A percentile compares a stretch with the other conserved stretches of the same genome.
phyloP scores from a whole-genome alignment of 2,888 invertebrate genomes.

The Parnassius apollo region DNA sequence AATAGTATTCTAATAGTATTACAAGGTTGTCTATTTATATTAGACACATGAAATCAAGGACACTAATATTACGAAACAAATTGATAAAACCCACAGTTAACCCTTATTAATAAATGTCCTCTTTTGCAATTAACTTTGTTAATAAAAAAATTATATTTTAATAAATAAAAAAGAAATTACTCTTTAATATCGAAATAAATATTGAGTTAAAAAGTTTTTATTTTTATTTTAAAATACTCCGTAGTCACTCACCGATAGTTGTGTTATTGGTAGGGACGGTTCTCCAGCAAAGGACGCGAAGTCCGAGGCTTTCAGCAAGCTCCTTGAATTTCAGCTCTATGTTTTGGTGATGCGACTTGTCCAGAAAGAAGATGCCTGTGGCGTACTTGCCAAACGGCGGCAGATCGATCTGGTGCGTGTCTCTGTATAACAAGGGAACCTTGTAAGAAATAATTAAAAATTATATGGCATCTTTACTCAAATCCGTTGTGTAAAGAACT shows the following conservation, averaged over 20 bases:
- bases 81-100: neutral
- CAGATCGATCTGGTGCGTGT: constrained; percentile 89
- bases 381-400: constrained; percentile 96
- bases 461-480: too few species aligned
- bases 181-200: too few species aligned
- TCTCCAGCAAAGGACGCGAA: constrained; percentile 96
- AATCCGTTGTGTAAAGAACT: too few species aligned
- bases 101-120: neutral
- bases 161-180: too few species aligned
- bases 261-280: constrained; percentile 93
- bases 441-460: too few species aligned
- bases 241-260: constrained; percentile 86
- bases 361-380: constrained; percentile 97
- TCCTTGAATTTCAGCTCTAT: constrained; percentile 90
- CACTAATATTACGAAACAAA: neutral
- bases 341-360: constrained; percentile 89
- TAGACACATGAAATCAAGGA: neutral
- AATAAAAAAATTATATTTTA: neutral
- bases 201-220: too few species aligned
- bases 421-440: constrained; percentile 74
- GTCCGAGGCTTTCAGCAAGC: constrained; percentile 89
- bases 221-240: neutral
- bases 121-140: neutral
- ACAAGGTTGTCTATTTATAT: neutral
- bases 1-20: neutral